Percentiles rank a stretch among this genome's conserved stretches.
phyloP scores from a whole-genome alignment of 2,888 invertebrate genomes.

The Hetaerina titia region DNA sequence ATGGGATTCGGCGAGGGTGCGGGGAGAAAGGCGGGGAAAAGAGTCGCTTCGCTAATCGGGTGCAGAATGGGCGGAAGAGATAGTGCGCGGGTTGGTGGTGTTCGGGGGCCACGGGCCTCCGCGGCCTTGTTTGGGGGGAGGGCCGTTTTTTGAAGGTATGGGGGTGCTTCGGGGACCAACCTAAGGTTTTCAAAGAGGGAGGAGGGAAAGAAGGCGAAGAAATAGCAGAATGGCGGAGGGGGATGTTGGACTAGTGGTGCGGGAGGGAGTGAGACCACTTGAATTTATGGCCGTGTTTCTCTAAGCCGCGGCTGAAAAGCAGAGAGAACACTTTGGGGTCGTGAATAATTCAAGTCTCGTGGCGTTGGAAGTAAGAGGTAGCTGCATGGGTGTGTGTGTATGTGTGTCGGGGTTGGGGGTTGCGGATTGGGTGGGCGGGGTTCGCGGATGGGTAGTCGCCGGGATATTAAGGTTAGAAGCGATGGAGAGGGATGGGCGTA shows the following conservation, averaged over 20 bases:
- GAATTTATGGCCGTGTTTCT: slow-evolving; percentile 66
- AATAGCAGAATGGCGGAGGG: neutral
- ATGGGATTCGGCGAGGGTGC: neutral
- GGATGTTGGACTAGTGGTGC: neutral
- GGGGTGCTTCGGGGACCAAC: neutral
- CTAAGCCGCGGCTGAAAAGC: slow-evolving; percentile 58
- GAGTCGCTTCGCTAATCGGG: neutral
- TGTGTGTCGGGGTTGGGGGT: neutral
- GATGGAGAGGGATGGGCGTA: neutral
- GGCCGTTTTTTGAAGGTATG: too few species aligned
- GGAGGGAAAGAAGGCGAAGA: neutral
- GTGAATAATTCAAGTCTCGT: slow-evolving; percentile 58
- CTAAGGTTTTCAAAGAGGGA: neutral
- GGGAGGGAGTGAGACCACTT: neutral
- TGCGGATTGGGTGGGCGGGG: neutral
- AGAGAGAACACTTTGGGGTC: slow-evolving; percentile 40
- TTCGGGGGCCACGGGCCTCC: too few species aligned
- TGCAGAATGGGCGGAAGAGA: neutral
- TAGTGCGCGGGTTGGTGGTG: too few species aligned
- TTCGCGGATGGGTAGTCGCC: neutral
- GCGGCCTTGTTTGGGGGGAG: too few species aligned
- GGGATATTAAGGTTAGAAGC: slow-evolving; percentile 7
- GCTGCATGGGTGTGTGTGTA: neutral
- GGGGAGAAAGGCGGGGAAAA: neutral
- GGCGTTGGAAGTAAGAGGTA: neutral